Evolutionary conservation across 2,888 invertebrate genomes (phyloP), one percentile per base, ranked within the genome.

Genomic region (Arctia plantaginis): DNA sequence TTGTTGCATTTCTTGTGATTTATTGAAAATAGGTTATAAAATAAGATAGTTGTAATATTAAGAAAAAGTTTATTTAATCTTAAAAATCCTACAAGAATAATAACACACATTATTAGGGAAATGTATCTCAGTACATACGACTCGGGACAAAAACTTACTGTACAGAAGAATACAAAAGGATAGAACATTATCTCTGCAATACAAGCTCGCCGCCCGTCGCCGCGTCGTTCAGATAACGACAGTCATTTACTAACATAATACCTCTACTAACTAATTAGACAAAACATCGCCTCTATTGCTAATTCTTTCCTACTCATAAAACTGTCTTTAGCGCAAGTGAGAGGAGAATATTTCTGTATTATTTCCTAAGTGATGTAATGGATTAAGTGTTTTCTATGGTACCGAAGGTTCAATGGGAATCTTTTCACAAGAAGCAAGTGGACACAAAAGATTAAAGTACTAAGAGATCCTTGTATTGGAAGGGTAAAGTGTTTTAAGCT

Each of bases 321-420:
- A 23, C 47, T 62, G 2, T 15, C 7, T 3, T 35, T 20, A 20
- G 67, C 27, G 67, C 20, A 33, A 66, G 13, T 69, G 47, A 47
- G 77, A 75, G 44, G 30, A 47, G 10, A 27, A 59, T 69, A 55
- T 30, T 33, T 7, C 51, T 62, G 35, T 71, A 59, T 76, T 70
- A 76, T 70, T 76, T 70, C 33, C 30, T 71, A 30, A 65, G 66
- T 71, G 55, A 69, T 69, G 62, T 59, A 71, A 65, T 33, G 72
- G 77, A 77, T 76, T 74, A 77, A 77, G 62, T 76, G 74, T 77
- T 68, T 73, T 72, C 68, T 75, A 59, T 69, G 71, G 67, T 72
- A 66, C 65, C 44, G 41, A 67, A 66, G 72, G 68, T 30, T 71
- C 51, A 33, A 72, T 69, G 51, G 44, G 51, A 47, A 59, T 47